These are phyloP conservation scores for Falco naumanni DNA, from an alignment of 2,797 vertebrate genomes.

Conservation along the genomic window DNA sequence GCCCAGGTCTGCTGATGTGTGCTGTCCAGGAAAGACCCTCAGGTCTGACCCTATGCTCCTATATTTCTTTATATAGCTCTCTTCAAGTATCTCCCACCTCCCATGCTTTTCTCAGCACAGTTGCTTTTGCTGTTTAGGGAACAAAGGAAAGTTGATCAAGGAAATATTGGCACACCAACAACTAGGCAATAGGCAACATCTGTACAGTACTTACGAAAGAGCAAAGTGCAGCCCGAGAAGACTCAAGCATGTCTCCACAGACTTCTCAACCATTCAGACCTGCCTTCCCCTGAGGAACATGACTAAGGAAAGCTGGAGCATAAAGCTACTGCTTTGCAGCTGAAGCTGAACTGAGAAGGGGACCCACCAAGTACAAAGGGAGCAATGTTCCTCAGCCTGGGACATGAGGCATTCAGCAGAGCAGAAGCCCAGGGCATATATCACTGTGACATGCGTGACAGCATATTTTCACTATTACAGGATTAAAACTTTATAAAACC, in stretches of 20 bases:
- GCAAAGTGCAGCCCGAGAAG: background rate
- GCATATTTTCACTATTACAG: constrained; percentile 31
- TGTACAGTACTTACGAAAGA: background rate
- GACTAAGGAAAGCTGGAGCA: background rate
- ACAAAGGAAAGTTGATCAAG: background rate
- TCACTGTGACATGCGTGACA: background rate
- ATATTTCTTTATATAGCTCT: no score
- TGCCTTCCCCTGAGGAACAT: background rate
- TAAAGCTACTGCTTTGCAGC: background rate
- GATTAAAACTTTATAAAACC: background rate
- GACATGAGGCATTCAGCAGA: background rate
- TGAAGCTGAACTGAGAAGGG: background rate
- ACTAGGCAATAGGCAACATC: background rate
- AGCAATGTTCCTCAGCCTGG: background rate
- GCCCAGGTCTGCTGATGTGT: background rate
- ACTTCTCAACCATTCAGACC: background rate
- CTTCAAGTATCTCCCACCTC: no score
- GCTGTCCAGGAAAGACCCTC: no score
- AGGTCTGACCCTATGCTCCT: no score
- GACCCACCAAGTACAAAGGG: background rate
- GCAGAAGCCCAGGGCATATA: background rate
- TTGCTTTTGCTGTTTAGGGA: background rate
- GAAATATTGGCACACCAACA: background rate
- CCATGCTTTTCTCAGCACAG: background rate
- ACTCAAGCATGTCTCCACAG: background rate